These are phyloP conservation scores for Lottia scabra DNA, from an alignment of 2,888 invertebrate species.

Conservation along the genomic window DNA sequence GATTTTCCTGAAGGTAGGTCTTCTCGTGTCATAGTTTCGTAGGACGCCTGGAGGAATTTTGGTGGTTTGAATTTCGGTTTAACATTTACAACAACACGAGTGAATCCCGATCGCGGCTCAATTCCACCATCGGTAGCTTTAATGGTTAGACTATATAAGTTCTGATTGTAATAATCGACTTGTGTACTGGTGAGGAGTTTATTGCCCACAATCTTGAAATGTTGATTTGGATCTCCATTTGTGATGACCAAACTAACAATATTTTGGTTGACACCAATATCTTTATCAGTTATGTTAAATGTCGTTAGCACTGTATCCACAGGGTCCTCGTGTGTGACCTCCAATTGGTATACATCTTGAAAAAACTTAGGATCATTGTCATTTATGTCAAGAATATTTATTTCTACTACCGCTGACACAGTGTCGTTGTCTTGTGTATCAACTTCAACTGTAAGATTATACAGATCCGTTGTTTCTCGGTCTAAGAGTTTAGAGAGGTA, in stretches of 20 bases:
- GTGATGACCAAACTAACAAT: constrained; percentile 78
- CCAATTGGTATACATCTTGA: constrained; percentile 74
- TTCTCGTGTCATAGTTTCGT: not conserved
- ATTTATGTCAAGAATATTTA: constrained; percentile 90
- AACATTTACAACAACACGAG: constrained; percentile 40
- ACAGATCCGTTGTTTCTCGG: constrained; percentile 76
- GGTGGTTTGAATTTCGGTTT: constrained; percentile 35
- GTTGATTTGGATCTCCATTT: constrained; percentile 39
- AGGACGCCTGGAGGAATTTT: constrained; percentile 23
- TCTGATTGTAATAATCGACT: constrained; percentile 37
- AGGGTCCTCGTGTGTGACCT: constrained; percentile 89
- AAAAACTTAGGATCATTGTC: constrained; percentile 80
- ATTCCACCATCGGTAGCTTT: constrained; percentile 37
- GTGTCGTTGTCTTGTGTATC: constrained; percentile 49
- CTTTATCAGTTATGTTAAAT: constrained; percentile 85
- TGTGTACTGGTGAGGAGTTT: constrained; percentile 29
- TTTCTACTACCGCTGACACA: constrained; percentile 84
- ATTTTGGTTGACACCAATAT: constrained; percentile 84
- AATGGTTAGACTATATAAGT: constrained; percentile 39
- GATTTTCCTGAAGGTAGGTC: constrained; percentile 21
- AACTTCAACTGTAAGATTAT: constrained; percentile 36
- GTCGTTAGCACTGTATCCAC: constrained; percentile 85
- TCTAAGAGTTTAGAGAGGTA: constrained; percentile 86
- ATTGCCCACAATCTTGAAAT: constrained; percentile 32
- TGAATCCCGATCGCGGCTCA: constrained; percentile 30